Conservation (phyloP, 2,888 invertebrate genomes). For the Agonopterix heracliana region DNA sequence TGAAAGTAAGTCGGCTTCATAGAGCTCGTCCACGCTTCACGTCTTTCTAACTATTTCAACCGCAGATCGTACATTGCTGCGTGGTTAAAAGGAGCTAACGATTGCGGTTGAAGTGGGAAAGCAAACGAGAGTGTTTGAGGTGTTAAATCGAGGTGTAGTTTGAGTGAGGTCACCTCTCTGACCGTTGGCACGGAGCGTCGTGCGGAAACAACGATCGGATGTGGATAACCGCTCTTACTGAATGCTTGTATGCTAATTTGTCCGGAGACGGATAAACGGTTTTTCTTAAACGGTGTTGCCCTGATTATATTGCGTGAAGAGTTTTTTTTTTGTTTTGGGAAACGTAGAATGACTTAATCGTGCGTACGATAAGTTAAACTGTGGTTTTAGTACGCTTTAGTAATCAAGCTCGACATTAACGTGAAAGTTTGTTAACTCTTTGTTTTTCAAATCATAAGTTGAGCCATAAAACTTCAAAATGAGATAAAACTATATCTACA, state of each 20-base stretch:
- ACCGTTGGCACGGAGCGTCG: constrained; percentile 22
- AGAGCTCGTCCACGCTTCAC: constrained; percentile 24
- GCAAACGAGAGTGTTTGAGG: constrained; percentile 15
- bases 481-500: too few relatives aligned
- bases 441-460: too few relatives aligned
- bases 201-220: constrained; percentile 35
- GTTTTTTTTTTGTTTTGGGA: constrained; percentile 19
- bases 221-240: constrained; percentile 28
- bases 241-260: constrained; percentile 59
- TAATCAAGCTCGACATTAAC: too few relatives aligned
- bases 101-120: constrained; percentile 9
- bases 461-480: too few relatives aligned
- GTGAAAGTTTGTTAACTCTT: too few relatives aligned
- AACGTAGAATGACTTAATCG: constrained; percentile 21
- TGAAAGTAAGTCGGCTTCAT: constrained; percentile 41
- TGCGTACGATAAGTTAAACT: constrained; percentile 18
- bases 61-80: constrained; percentile 21
- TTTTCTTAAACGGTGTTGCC: constrained; percentile 49
- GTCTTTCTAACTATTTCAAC: constrained; percentile 9
- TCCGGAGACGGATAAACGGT: constrained; percentile 46
- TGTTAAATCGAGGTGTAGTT: constrained; percentile 6
- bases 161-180: constrained; percentile 4
- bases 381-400: constrained; percentile 9
- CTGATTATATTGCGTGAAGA: constrained; percentile 63
- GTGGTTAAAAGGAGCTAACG: constrained; percentile 5